Evolutionary conservation across 1,140 invertebrate species (phyloP).

Genomic region (Stegodyphus dumicola): DNA sequence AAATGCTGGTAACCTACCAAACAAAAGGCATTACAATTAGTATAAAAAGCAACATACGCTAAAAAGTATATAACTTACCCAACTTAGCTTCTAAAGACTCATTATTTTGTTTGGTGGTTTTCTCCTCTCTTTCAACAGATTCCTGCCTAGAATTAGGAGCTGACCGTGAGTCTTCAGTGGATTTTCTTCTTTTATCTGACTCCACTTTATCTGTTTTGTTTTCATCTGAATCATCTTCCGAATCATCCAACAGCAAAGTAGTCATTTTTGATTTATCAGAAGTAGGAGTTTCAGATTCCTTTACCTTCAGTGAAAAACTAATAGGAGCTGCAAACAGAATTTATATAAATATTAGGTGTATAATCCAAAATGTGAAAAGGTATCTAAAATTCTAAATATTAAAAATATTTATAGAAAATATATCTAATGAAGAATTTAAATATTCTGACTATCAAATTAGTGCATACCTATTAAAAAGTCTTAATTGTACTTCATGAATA

Average conservation of each 20-base stretch:
- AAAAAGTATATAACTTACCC: slow-evolving; percentile 40
- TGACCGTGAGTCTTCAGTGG: background rate
- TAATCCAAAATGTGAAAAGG: background rate
- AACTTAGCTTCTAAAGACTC: slow-evolving; percentile 62
- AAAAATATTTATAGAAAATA: background rate
- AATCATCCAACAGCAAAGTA: slow-evolving; percentile 66
- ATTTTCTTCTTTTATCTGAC: background rate
- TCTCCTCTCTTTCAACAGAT: slow-evolving; percentile 48
- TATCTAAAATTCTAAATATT: background rate
- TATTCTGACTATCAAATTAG: background rate
- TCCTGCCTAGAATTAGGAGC: background rate
- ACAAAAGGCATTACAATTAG: background rate
- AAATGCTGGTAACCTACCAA: background rate
- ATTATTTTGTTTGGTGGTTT: slow-evolving; percentile 39
- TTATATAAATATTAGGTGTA: background rate
- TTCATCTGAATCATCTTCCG: slow-evolving; percentile 62
- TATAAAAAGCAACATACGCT: background rate
- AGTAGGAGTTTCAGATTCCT: slow-evolving; percentile 65
- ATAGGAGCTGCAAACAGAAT: slow-evolving; percentile 63
- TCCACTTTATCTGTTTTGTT: slow-evolving; percentile 23
- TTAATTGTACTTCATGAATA: background rate
- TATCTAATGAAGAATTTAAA: background rate
- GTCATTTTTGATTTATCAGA: slow-evolving; percentile 64
- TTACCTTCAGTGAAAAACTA: slow-evolving; percentile 69
- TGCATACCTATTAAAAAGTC: background rate